Percentiles rank a stretch among this genome's conserved stretches.
phyloP scores from a whole-genome alignment of 2,797 vertebrate genomes.

The Babyrousa celebensis region DNA sequence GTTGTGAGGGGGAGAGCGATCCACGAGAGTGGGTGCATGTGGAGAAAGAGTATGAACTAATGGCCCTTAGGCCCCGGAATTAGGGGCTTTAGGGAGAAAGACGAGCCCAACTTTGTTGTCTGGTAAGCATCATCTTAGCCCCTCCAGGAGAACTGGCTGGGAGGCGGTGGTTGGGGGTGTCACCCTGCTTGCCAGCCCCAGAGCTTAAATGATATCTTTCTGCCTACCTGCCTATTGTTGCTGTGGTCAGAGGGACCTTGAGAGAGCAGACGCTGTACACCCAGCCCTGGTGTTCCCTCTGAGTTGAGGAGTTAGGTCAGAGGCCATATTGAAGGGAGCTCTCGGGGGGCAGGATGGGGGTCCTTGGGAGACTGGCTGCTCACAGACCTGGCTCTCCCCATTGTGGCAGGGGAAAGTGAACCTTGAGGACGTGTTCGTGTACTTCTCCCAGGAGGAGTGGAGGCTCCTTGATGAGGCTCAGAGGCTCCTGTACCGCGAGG shows the following conservation, averaged over 20 bases:
- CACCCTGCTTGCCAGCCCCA: not conserved
- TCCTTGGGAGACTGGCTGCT: not conserved
- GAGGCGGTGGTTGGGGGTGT: rapidly evolving
- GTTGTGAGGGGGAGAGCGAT: not conserved
- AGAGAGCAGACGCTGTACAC: not conserved
- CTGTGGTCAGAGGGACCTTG: not conserved
- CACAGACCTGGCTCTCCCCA: not conserved
- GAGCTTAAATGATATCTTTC: not conserved
- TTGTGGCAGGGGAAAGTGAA: slow-evolving; percentile 68
- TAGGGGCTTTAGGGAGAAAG: not conserved
- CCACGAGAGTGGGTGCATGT: not conserved
- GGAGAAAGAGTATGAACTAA: not conserved
- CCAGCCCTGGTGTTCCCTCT: not conserved
- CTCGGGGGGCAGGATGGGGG: not conserved
- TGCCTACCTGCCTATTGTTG: not conserved
- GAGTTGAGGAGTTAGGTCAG: not conserved
- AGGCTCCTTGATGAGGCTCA: slow-evolving; percentile 77
- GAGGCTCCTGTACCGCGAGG: slow-evolving; percentile 71
- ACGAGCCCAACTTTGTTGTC: not conserved
- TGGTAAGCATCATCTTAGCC: not conserved
- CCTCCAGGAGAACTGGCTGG: not conserved
- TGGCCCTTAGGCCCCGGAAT: not conserved
- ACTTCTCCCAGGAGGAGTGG: slow-evolving; percentile 81
- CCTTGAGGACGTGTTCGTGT: slow-evolving; percentile 74
- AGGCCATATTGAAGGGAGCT: not conserved